Conservation (phyloP, 2,797 vertebrate species). For the Heteromormyrus szaboi region DNA sequence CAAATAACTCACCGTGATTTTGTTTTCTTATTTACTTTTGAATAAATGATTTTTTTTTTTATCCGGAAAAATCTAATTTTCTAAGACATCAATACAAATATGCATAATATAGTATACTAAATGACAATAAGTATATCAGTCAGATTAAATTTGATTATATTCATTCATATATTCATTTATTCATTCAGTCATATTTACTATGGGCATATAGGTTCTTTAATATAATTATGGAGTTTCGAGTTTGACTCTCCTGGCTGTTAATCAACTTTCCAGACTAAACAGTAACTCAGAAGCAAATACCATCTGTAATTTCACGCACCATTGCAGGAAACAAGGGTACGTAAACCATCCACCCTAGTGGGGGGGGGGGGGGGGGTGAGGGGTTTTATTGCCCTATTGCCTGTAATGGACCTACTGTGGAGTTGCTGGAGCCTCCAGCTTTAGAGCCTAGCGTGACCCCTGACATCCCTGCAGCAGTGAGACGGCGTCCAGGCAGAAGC, state of each 20-base stretch:
- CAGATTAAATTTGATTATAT: background rate
- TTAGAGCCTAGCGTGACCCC: background rate
- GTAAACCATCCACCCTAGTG: background rate
- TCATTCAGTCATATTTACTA: background rate
- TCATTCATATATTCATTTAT: background rate
- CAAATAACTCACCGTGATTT: background rate
- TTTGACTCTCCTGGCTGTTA: background rate
- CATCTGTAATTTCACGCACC: slow-evolving; percentile 12
- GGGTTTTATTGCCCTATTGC: background rate
- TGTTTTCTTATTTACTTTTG: background rate
- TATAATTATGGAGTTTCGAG: background rate
- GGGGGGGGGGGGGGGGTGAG: background rate
- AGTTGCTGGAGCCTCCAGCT: background rate
- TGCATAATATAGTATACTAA: background rate
- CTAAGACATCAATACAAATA: background rate
- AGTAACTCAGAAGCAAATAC: background rate
- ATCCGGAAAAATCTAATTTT: background rate
- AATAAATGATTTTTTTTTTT: background rate
- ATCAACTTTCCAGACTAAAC: slow-evolving; percentile 6
- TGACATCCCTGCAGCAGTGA: background rate
- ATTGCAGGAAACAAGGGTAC: slow-evolving; percentile 10
- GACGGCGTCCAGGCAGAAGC: background rate
- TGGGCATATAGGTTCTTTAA: background rate
- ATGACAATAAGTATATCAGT: background rate
- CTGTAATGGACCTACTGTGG: background rate